Evolutionary conservation across 1,140 invertebrate genomes (phyloP), one percentile per base, ranked within the genome.

Genomic region (Magallana ariakensis): DNA sequence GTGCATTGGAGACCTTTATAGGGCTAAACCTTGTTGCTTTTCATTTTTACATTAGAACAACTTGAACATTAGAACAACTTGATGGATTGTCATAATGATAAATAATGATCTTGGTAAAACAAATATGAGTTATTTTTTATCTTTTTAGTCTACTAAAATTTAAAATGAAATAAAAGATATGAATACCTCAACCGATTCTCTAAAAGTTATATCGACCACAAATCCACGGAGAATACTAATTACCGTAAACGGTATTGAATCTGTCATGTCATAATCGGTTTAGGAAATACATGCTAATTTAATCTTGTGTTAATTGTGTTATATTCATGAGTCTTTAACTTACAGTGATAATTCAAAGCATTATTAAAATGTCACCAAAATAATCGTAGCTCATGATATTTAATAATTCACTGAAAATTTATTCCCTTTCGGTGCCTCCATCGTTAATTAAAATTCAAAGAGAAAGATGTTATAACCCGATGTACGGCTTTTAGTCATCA

Each of bases 341-440:
- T 75, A 19, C 8, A 11, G 66, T 75, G 33, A 75, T 75, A 75
- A 75, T 75, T 75, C 66, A 75, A 13, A 22, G 1, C 10, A 75
- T 75, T 75, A 75, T 75, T 75, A 26, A 75, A 75, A 75, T 75
- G 66, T 75, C 66, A 75, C 22, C 33, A 13, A 46, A 13, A 22
- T 33, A 46, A 33, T 19, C 22, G 8, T 11, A 26, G 22, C 13
- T 60, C 58, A 60, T 60, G 58, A n/a, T 46, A 46, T 60, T 60
- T 13, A 60, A n/a, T n/a, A 60, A 60, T 75, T 75, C 22, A 75
- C 22, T 10, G 9, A 33, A 75, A 5, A 13, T 33, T 9, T 26
- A 26, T 33, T 13, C 22, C 66, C 66, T 11, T 13, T 75, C 66
- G 22, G 66, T 33, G 22, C 66, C 66, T 75, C 66, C 6, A 46